Evolutionary conservation across 2,888 invertebrate genomes (phyloP).

Genomic region (Arge pagana): DNA sequence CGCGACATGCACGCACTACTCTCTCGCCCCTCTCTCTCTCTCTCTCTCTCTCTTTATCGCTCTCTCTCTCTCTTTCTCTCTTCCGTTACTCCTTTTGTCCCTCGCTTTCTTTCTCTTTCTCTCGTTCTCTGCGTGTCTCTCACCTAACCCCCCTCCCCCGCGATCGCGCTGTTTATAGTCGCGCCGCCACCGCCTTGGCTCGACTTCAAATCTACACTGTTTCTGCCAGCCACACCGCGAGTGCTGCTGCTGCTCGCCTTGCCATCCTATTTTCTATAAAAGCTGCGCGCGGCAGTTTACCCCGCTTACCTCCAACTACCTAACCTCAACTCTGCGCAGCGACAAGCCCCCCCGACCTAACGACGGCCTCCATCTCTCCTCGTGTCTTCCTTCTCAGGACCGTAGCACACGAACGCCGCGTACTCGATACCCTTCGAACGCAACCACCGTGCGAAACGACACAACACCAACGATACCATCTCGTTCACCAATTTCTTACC

Average conservation of each 20-base stretch:
- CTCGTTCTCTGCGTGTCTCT: slow-evolving; percentile 20
- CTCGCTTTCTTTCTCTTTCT: too few relatives aligned
- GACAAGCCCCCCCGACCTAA: slow-evolving; percentile 18
- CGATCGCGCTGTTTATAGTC: slow-evolving; percentile 28
- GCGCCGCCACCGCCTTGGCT: slow-evolving; percentile 25
- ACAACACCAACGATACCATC: too few relatives aligned
- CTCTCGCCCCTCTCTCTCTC: background rate
- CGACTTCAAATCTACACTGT: slow-evolving; percentile 20
- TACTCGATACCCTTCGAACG: too few relatives aligned
- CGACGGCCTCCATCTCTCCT: slow-evolving; percentile 24
- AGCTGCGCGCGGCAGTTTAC: slow-evolving; percentile 16
- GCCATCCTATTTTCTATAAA: slow-evolving; percentile 29
- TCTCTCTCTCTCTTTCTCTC: too few relatives aligned
- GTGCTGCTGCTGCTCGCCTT: too few relatives aligned
- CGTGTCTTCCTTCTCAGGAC: slow-evolving; percentile 19
- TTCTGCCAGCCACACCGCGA: too few relatives aligned
- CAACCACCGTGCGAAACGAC: too few relatives aligned
- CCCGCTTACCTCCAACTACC: slow-evolving; percentile 22
- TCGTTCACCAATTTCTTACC: too few relatives aligned
- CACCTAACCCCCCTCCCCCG: slow-evolving; percentile 18
- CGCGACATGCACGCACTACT: background rate
- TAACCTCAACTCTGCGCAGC: slow-evolving; percentile 14
- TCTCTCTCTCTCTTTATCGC: slow-evolving; percentile 7
- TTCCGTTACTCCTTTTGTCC: too few relatives aligned
- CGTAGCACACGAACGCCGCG: too few relatives aligned